A percentile compares a stretch with the other conserved stretches of the same genome.
These are phyloP conservation scores for Rhabdomys dilectus DNA, from an alignment of 2,113 vertebrate species.

Conservation along the genomic window DNA sequence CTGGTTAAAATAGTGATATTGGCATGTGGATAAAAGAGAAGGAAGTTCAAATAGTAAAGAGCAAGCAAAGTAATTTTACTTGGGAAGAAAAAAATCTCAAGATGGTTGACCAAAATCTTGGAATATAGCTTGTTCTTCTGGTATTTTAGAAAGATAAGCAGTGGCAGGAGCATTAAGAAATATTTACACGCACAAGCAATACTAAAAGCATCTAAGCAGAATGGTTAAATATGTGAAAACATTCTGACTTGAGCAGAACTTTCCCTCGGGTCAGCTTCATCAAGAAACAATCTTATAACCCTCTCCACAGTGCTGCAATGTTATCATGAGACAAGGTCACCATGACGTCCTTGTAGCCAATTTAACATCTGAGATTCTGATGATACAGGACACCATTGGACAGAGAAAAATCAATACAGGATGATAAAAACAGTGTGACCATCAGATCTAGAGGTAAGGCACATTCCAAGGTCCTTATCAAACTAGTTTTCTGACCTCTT, in stretches of 20 bases:
- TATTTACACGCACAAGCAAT: not conserved
- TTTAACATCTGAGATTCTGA: not conserved
- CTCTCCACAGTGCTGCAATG: not conserved
- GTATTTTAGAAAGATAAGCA: constrained; percentile 10
- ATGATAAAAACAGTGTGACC: not conserved
- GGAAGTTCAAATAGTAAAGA: constrained; percentile 47
- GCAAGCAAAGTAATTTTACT: constrained; percentile 17
- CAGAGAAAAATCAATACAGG: not conserved
- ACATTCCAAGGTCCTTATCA: not conserved
- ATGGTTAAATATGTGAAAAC: not conserved
- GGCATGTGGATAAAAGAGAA: not conserved
- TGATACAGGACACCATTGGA: not conserved
- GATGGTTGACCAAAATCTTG: not conserved
- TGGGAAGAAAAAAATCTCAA: not conserved
- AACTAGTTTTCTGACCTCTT: not conserved
- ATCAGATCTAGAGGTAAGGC: not conserved
- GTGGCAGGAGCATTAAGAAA: not conserved
- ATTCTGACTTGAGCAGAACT: not conserved
- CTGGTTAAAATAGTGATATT: constrained; percentile 3
- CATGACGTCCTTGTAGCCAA: not conserved
- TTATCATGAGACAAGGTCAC: not conserved
- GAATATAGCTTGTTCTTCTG: not conserved
- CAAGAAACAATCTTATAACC: not conserved
- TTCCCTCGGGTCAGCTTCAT: not conserved
- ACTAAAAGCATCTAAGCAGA: not conserved